Percentiles rank a stretch among this genome's conserved stretches.
These are phyloP conservation scores for Sardina pilchardus DNA, from an alignment of 2,113 vertebrate genomes.

Conservation along the genomic window DNA sequence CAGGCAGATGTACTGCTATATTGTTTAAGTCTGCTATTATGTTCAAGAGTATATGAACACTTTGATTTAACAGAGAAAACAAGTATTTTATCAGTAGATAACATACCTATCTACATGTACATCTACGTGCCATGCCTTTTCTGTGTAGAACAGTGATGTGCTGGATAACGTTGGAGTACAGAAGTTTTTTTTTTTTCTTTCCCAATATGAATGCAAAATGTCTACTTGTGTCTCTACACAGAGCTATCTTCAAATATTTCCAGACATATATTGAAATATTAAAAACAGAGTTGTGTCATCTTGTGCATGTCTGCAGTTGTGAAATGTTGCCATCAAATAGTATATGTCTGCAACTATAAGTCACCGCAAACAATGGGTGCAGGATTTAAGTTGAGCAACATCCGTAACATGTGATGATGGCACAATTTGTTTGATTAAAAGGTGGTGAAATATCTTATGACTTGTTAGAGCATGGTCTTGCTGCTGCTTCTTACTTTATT, in stretches of 20 bases:
- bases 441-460: conserved; percentile 50
- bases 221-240: too few relatives aligned
- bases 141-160: too few relatives aligned
- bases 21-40: not conserved
- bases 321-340: not conserved
- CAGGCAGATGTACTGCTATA: not conserved
- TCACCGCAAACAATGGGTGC: conserved; percentile 29
- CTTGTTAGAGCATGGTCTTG: conserved; percentile 22
- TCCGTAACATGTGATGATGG: conserved; percentile 40
- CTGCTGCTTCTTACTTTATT: too few relatives aligned
- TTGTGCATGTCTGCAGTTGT: not conserved
- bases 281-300: not conserved
- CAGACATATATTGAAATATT: not conserved
- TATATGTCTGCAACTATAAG: not conserved
- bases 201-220: too few relatives aligned
- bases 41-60: too few relatives aligned
- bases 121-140: too few relatives aligned
- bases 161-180: too few relatives aligned
- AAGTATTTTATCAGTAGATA: too few relatives aligned
- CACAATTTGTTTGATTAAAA: conserved; percentile 53
- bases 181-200: too few relatives aligned
- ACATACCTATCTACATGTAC: too few relatives aligned
- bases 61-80: too few relatives aligned
- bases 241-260: not conserved
- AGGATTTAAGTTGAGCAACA: conserved; percentile 42